phyloP scores from a whole-genome alignment of 2,797 vertebrate species.

The Acanthiza pusilla region DNA sequence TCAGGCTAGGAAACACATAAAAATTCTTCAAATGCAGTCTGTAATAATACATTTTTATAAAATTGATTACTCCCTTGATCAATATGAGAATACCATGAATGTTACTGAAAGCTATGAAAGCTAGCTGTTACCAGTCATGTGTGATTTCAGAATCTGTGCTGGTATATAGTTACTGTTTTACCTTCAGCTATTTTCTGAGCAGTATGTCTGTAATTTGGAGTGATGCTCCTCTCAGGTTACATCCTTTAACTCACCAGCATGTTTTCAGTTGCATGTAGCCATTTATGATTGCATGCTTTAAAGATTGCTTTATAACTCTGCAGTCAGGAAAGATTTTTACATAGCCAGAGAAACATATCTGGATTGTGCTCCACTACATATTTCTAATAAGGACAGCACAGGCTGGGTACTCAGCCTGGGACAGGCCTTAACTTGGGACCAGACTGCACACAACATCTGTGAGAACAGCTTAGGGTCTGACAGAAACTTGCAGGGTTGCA shows the following conservation, averaged over 20 bases:
- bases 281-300: not conserved
- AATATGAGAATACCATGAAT: not conserved
- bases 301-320: not conserved
- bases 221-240: not conserved
- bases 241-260: not conserved
- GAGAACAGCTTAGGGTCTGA: not conserved
- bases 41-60: not conserved
- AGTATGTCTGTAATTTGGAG: not conserved
- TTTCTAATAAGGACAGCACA: not conserved
- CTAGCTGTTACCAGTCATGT: not conserved
- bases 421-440: rapidly evolving
- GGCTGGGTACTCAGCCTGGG: not conserved
- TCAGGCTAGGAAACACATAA: not conserved
- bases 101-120: not conserved
- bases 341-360: not conserved
- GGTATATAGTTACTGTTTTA: not conserved
- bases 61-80: not conserved
- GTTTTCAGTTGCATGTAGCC: not conserved
- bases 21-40: not conserved
- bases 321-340: not conserved
- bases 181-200: not conserved
- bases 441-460: not conserved
- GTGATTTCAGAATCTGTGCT: not conserved
- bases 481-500: not conserved
- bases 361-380: not conserved